phyloP scores from a whole-genome alignment of 1,140 invertebrate species.

The Drosophila parabipectinata region DNA sequence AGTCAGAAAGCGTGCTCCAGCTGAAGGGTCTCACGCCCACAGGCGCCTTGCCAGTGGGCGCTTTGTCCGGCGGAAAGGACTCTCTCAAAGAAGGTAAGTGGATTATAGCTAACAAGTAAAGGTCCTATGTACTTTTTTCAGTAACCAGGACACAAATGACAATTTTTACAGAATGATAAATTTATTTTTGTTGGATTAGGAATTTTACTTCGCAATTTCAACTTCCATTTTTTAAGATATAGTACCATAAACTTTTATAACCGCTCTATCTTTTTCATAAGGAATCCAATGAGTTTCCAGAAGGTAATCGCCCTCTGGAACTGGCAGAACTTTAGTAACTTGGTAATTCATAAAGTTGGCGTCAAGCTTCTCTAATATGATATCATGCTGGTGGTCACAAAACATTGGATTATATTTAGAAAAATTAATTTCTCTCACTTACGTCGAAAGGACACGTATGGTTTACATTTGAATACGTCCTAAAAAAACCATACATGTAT shows the following conservation, averaged over 20 bases:
- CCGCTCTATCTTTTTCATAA: not conserved
- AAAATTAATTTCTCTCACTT: not conserved
- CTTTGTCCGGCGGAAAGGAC: conserved; percentile 75
- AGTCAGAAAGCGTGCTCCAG: conserved; percentile 99
- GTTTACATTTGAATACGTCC: conserved; percentile 5
- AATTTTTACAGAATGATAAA: no score
- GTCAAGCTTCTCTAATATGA: conserved; percentile 3
- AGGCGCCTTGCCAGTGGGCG: conserved; percentile 86
- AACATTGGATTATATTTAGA: not conserved
- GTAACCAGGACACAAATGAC: no score
- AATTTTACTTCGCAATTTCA: not conserved
- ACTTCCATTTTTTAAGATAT: not conserved
- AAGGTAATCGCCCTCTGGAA: conserved; percentile 21
- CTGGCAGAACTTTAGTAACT: conserved; percentile 12
- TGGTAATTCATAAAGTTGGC: not conserved
- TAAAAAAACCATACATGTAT: conserved; percentile 5
- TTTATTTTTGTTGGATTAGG: no score
- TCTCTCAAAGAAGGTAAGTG: conserved; percentile 75
- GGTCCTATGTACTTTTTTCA: no score
- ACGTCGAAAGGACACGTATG: conserved; percentile 16
- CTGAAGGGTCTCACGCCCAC: conserved; percentile 99
- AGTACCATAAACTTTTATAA: conserved; percentile 13
- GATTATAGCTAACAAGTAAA: no score
- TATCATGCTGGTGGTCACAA: conserved; percentile 7
- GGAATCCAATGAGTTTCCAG: conserved; percentile 14